Base-by-base conservation (phyloP, 2,113 vertebrate species). In the Nettapus auritus region DNA sequence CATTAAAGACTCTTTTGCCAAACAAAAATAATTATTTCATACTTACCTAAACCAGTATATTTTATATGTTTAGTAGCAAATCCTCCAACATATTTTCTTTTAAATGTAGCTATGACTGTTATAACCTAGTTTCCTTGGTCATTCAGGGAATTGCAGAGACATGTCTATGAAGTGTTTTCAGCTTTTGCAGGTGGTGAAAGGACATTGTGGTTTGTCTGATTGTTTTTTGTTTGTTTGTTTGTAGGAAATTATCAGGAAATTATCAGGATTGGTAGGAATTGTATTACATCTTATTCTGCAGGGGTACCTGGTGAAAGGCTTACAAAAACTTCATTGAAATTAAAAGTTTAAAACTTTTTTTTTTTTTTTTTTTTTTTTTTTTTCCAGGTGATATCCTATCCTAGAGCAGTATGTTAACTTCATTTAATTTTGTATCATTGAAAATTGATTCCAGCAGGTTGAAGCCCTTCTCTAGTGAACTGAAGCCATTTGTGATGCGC, bases 321-420 rank as follows among this genome's bases (percentile, higher is more conserved):
- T 68, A 52, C 25, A 46, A 94, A 92, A 89, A 79, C 44, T 75
- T 69, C 38, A 38, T 42, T 67, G 56, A 86, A 96, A 92, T 90
- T 90, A 93, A 90, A 86, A 94, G 91, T 66, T 86, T 77, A 86
- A 86, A 80, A 44, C 34, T 57, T 82, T 92, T 92, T 87, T 40
- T 40, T 4, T 40, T 40, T 40, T 9, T 8, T 40, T 9, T 40
- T 40, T 9, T 40, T 40, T 69, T 46, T 9, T 46, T 46, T 46
- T 46, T 21, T 77, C 88, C 82, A 57, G 63, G 59, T 77, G 68
- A 79, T 93, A 66, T 93, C 79, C 86, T 93, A 66, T 93, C 79
- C 86, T 95, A 94, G 64, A 60, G 86, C 80, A 81, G 21, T 77
- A 55, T 46, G 82, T 92, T 83, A 80, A 92, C 85, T 52, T 52